Conservation (phyloP, 1,140 invertebrate species). For the Neuroterus valhalla region DNA sequence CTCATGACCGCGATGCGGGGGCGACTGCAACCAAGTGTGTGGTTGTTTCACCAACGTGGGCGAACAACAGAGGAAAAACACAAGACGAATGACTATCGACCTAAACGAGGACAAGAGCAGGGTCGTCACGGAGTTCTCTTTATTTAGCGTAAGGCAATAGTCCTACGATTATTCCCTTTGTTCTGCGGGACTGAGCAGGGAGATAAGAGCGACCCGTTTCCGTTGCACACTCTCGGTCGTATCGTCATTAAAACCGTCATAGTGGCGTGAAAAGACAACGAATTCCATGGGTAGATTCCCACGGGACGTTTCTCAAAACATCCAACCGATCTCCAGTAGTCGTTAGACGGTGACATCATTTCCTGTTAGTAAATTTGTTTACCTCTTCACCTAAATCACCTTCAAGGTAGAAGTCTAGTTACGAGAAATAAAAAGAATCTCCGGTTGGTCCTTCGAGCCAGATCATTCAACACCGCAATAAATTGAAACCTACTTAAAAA, state of each 20-base stretch:
- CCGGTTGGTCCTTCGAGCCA: neutral
- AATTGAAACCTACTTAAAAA: constrained; percentile 17
- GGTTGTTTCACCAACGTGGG: constrained; percentile 8
- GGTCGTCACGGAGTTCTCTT: neutral
- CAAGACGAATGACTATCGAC: neutral
- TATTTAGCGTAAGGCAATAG: neutral
- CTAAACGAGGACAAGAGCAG: neutral
- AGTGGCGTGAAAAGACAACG: constrained; percentile 25
- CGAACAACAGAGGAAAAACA: constrained; percentile 4
- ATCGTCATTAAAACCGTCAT: constrained; percentile 10
- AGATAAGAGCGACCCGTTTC: constrained; percentile 19
- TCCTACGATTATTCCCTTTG: constrained; percentile 17
- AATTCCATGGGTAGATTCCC: constrained; percentile 26
- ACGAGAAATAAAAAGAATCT: too few species aligned
- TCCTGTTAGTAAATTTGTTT: constrained; percentile 1
- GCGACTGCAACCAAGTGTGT: constrained; percentile 1
- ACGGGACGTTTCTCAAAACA: constrained; percentile 22
- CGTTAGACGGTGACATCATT: constrained; percentile 25
- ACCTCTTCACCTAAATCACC: neutral
- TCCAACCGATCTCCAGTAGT: constrained; percentile 17
- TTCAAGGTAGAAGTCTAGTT: too few species aligned
- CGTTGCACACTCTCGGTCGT: neutral
- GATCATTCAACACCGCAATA: neutral
- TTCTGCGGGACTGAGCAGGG: neutral
- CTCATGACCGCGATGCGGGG: constrained; percentile 39